A percentile compares a stretch with the other conserved stretches of the same genome.
phyloP scores from a whole-genome alignment of 1,140 invertebrate species.

The Achatina immaculata region DNA sequence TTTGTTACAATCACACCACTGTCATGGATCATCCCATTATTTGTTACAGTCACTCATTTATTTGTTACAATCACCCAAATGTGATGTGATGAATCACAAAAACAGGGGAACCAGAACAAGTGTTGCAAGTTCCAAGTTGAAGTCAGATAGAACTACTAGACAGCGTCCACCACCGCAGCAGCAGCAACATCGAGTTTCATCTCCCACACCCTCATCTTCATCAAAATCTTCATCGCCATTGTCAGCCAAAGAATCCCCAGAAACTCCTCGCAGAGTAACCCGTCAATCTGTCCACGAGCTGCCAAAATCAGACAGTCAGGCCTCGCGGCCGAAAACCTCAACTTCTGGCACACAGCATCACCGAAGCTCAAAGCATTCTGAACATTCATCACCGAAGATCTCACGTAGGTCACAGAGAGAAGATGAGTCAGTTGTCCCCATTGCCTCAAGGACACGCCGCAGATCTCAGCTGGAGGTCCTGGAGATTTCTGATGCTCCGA shows the following conservation, averaged over 20 bases:
- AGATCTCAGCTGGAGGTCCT: slow-evolving; percentile 22
- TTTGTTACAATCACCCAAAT: too few species aligned
- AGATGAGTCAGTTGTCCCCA: slow-evolving; percentile 24
- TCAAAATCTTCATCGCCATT: slow-evolving; percentile 7
- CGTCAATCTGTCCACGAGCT: neutral
- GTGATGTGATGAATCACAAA: neutral
- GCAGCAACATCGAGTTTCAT: neutral
- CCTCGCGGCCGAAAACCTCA: neutral
- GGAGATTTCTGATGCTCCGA: slow-evolving; percentile 1
- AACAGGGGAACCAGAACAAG: slow-evolving; percentile 14
- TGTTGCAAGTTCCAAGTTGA: neutral
- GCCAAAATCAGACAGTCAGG: neutral
- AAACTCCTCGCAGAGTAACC: neutral
- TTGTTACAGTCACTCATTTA: too few species aligned
- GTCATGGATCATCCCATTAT: too few species aligned
- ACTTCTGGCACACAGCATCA: neutral
- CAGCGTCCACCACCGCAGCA: neutral
- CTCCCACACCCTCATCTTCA: neutral
- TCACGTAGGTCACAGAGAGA: neutral
- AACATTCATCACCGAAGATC: slow-evolving; percentile 16
- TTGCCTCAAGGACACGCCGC: slow-evolving; percentile 31
- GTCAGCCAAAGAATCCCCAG: neutral
- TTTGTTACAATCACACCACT: too few species aligned
- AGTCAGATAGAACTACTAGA: neutral
- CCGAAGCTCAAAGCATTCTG: neutral